phyloP scores from a whole-genome alignment of 2,888 invertebrate genomes.

The Syrista parreyssii region DNA sequence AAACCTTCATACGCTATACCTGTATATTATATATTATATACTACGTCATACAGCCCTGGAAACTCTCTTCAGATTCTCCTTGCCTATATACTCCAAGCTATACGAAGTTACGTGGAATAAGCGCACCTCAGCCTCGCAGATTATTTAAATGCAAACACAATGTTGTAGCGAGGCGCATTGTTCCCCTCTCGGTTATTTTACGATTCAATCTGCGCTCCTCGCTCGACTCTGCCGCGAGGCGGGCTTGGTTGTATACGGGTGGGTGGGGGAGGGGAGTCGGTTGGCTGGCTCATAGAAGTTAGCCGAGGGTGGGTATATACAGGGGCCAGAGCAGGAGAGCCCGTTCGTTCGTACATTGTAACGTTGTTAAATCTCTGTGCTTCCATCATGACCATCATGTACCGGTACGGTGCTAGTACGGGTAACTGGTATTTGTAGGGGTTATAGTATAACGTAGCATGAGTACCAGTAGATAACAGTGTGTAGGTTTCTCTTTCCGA shows the following conservation, averaged over 20 bases:
- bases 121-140: constrained; percentile 51
- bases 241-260: neutral
- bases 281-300: neutral
- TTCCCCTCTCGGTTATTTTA: constrained; percentile 61
- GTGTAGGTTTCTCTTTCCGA: neutral
- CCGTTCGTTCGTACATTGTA: constrained; percentile 53
- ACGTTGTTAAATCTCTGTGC: constrained; percentile 61
- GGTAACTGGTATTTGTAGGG: neutral
- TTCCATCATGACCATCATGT: constrained; percentile 55
- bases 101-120: constrained; percentile 19
- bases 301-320: constrained; percentile 24
- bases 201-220: constrained; percentile 61
- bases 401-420: constrained; percentile 1
- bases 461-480: neutral
- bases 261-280: neutral
- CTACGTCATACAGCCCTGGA: neutral
- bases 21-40: neutral
- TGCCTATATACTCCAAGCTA: neutral
- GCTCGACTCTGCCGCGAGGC: constrained; percentile 13
- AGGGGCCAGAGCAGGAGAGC: constrained; percentile 35
- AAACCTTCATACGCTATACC: neutral
- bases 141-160: constrained; percentile 65
- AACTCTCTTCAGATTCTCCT: neutral
- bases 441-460: neutral
- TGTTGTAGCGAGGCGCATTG: constrained; percentile 59